Base-by-base conservation (phyloP, 2,113 vertebrate species). In the Columba livia region DNA sequence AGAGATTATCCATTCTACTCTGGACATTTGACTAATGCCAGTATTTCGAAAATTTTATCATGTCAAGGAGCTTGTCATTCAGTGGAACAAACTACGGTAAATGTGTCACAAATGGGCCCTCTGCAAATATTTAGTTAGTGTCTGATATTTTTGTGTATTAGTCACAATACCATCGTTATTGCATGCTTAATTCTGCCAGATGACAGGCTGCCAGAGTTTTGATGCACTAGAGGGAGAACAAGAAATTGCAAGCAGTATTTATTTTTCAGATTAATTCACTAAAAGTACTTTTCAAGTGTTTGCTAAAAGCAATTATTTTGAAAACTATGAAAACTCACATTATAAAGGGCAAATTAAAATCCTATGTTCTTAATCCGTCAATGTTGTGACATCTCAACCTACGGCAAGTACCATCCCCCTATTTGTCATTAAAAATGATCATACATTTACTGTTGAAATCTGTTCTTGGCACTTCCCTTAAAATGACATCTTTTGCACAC, bases 181-280 rank as follows among this genome's bases (percentile, higher is more conserved):
- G n/a, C 58, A 85, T n/a, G 50, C 11, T 57, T 79, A 57, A 75
- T 73, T 57, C 67, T 85, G 75, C 62, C 79, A 88, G 71, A 54
- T 95, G 79, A 79, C 42, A 89, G 34, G 8, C 17, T 91, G 71
- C 50, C 79, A 79, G 70, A 78, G 40, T 70, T 91, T 23, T 40
- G 47, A 80, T 25, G 44, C 31, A 40, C 28, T 24, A 54, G 21
- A 18, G 57, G 74, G 50, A 82, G 50, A 85, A 54, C 4, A 70
- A 88, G 71, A 79, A 93, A 73, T 26, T 24, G 23, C 26, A 74
- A 44, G 32, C 13, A n/a, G 14, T 82, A 36, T 65, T 89, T 94
- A 6, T 67, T 36, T 86, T 88, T 32, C 48, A 73, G 23, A 75
- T 40, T 48, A 57, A 40, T 40, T 40, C 40, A 40, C 40, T 40